Evolutionary conservation across 2,888 invertebrate genomes (phyloP), one percentile per base, ranked within the genome.

Genomic region (Clunio marinus): DNA sequence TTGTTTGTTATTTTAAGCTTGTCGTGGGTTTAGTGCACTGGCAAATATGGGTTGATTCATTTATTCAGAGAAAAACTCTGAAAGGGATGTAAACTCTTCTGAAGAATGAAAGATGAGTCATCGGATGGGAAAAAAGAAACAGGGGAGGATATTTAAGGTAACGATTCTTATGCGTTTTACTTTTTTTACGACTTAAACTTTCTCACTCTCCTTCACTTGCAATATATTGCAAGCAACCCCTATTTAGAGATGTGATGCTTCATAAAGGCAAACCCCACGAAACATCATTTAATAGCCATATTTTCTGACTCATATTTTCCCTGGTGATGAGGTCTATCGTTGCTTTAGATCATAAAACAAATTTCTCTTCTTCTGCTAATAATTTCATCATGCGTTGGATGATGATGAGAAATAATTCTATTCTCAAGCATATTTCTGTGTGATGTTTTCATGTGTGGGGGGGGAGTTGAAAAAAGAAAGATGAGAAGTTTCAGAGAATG

Each of bases 1-100:
- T 63, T 63, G 46, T 63, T 63, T 63, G 63, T 63, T 63, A 63
- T 63, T 45, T 46, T 63, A 63, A 63, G 63, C 63, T 45, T 63
- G 63, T 59, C 13, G 17, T 24, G 51, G 17, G 51, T n/a, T 41
- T 15, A 15, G 2, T 41, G 41, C 10, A 41, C 41, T 41, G 41
- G 41, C 41, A 41, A 41, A 32, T 7, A 41, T 41, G 15, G 10
- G 10, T 41, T n/a, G n/a, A n/a, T n/a, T n/a, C n/a, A n/a, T n/a
- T n/a, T n/a, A n/a, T n/a, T n/a, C 5, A 32, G 32, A 10, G 32
- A 32, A 10, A 32, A 8, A 10, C 32, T 32, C 32, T 5, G 7
- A 32, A 32, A 28, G 57, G 28, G 57, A 51, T 51, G 51, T 24
- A 51, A 24, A 51, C 24, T 58, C 22, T 28, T 32, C 41, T 10